Conservation (phyloP, 2,888 invertebrate genomes). For the Sylvicola fuscatus region DNA sequence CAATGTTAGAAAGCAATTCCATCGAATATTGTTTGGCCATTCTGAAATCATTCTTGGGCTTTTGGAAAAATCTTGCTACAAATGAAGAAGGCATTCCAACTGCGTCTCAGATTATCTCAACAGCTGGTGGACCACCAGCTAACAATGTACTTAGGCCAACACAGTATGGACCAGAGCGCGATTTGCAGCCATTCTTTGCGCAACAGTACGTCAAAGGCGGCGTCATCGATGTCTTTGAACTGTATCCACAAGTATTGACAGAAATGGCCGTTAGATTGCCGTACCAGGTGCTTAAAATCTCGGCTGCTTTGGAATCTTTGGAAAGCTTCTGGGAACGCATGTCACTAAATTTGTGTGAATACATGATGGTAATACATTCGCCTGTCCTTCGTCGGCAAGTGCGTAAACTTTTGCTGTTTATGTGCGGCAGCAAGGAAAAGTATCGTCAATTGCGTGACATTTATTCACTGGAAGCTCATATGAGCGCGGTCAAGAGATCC, state of each 20-base stretch:
- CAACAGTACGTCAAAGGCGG: conserved; percentile 45
- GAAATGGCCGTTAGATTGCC: conserved; percentile 88
- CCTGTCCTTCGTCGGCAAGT: conserved; percentile 65
- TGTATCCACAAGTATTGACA: conserved; percentile 82
- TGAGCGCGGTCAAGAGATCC: conserved; percentile 40
- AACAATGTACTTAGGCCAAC: conserved; percentile 53
- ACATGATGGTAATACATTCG: conserved; percentile 90
- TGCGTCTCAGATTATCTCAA: conserved; percentile 4
- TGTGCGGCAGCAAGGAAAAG: conserved; percentile 89
- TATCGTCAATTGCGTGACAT: conserved; percentile 87
- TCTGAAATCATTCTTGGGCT: conserved; percentile 47
- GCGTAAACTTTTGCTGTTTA: conserved; percentile 72
- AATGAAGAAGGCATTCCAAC: conserved; percentile 18
- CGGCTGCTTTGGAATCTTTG: conserved; percentile 22
- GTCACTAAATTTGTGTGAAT: conserved; percentile 63
- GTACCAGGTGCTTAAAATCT: conserved; percentile 51
- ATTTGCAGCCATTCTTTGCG: conserved; percentile 89
- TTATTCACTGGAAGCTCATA: conserved; percentile 77
- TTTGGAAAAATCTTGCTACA: conserved; percentile 43
- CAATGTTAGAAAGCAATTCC: conserved; percentile 44
- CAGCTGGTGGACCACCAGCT: conserved; percentile 36
- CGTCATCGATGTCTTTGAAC: conserved; percentile 80
- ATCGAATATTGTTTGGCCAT: conserved; percentile 53
- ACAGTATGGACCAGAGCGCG: conserved; percentile 62
- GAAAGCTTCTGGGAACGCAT: conserved; percentile 25